Conservation (phyloP, 53 echinoderm and acorn worm genomes). For the Luidia sarsii region DNA sequence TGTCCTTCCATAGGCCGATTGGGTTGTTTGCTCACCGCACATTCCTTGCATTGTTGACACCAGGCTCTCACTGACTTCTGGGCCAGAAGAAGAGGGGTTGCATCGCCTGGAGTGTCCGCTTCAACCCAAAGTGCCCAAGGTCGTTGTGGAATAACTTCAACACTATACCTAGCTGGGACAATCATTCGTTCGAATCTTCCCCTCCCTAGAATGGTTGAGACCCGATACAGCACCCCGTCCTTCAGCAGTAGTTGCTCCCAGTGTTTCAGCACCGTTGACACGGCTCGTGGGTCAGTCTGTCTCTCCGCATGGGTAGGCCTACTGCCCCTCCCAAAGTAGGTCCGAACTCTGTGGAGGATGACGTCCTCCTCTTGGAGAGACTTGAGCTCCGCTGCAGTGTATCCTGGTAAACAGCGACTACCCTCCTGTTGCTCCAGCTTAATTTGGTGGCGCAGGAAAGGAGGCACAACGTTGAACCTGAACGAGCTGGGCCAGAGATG, state of each 20-base stretch:
- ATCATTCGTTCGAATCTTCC: not conserved
- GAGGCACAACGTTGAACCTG: not conserved
- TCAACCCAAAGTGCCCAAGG: conserved; percentile 30
- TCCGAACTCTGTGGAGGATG: not conserved
- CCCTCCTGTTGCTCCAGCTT: not conserved
- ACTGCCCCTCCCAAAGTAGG: not conserved
- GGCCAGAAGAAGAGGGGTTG: conserved; percentile 14
- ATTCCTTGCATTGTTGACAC: conserved; percentile 26
- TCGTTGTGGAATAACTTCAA: conserved; percentile 6
- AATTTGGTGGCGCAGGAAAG: not conserved
- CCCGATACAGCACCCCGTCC: conserved; percentile 12
- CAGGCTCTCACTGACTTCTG: conserved; percentile 3
- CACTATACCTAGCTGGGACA: not conserved
- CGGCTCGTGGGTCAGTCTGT: not conserved
- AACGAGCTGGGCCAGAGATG: not conserved
- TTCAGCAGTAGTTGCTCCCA: conserved; percentile 17
- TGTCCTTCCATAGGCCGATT: conserved; percentile 7
- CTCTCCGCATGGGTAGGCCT: not conserved
- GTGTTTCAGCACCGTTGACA: not conserved
- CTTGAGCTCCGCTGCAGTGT: not conserved
- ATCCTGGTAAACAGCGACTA: not conserved
- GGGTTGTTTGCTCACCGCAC: conserved; percentile 20
- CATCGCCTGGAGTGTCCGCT: conserved; percentile 1
- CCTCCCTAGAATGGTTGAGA: not conserved
- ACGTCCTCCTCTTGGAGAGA: not conserved